Percentiles rank a stretch among this genome's conserved stretches.
phyloP scores from a whole-genome alignment of 2,888 invertebrate genomes.

The Smittia aterrima region DNA sequence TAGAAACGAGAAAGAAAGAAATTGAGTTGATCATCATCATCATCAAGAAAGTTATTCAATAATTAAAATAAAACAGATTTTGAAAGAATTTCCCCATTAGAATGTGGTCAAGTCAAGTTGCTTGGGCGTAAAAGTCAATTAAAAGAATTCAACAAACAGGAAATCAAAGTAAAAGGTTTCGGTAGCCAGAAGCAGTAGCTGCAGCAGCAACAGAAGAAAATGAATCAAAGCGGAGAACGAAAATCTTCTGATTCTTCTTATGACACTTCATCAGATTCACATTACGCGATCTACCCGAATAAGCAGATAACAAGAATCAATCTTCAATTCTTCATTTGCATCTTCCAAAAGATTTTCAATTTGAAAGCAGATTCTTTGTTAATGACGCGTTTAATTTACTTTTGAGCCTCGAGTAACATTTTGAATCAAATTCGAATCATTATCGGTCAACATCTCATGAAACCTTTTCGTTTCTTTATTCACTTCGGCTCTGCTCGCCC shows the following conservation, averaged over 20 bases:
- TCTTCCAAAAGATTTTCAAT: not conserved
- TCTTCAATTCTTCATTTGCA: no score
- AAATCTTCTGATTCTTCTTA: not conserved
- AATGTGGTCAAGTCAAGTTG: not conserved
- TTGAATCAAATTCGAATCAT: not conserved
- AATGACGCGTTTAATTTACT: not conserved
- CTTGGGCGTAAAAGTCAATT: not conserved
- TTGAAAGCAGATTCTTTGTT: not conserved
- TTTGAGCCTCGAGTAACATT: not conserved
- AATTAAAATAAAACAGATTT: no score
- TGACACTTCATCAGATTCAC: not conserved
- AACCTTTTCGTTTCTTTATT: not conserved
- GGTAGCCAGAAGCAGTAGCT: not conserved
- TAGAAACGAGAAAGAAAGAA: not conserved
- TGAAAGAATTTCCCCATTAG: no score
- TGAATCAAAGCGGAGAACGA: not conserved
- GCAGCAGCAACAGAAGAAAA: not conserved
- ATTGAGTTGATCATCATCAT: not conserved
- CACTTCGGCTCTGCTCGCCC: not conserved
- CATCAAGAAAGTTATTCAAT: not conserved
- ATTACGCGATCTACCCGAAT: not conserved
- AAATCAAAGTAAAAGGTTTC: not conserved
- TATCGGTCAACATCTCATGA: no score
- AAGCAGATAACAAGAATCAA: no score
- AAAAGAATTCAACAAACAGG: not conserved